These are phyloP conservation scores for Hydrophis major DNA, from an alignment of 2,797 vertebrate genomes.

Conservation along the genomic window DNA sequence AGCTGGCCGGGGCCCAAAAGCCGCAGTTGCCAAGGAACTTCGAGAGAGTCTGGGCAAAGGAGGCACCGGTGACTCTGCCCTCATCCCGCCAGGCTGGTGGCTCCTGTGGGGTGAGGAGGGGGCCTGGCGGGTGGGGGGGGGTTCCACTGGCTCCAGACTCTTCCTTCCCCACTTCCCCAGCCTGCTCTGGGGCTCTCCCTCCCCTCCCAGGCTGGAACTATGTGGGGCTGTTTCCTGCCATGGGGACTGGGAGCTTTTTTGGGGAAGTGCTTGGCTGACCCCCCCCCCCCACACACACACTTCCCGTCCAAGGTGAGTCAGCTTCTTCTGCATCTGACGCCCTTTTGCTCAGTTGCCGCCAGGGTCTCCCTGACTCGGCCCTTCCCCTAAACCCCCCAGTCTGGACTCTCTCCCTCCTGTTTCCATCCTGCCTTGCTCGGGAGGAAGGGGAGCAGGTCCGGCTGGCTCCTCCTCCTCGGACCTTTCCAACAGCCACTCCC, in stretches of 20 bases:
- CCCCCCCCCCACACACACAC: too few relatives aligned
- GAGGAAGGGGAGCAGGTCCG: background rate
- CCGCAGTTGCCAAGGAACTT: background rate
- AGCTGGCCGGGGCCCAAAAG: too few relatives aligned
- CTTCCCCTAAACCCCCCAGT: background rate
- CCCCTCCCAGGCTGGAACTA: background rate
- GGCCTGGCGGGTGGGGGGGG: too few relatives aligned
- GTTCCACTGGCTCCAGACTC: background rate
- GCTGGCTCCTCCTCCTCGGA: background rate
- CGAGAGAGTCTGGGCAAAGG: background rate
- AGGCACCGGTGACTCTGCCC: background rate
- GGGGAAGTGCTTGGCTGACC: background rate
- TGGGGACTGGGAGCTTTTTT: background rate
- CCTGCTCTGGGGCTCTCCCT: background rate
- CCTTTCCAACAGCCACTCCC: background rate
- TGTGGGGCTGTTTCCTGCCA: background rate
- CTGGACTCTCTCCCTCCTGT: background rate
- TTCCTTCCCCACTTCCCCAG: background rate
- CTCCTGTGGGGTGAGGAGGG: background rate
- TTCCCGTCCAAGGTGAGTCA: background rate
- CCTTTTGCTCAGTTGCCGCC: background rate
- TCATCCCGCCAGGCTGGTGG: background rate
- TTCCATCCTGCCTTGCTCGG: background rate
- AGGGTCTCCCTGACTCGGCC: background rate
- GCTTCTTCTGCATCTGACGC: background rate